phyloP scores from a whole-genome alignment of 2,888 invertebrate species.

The Clivina fossor region DNA sequence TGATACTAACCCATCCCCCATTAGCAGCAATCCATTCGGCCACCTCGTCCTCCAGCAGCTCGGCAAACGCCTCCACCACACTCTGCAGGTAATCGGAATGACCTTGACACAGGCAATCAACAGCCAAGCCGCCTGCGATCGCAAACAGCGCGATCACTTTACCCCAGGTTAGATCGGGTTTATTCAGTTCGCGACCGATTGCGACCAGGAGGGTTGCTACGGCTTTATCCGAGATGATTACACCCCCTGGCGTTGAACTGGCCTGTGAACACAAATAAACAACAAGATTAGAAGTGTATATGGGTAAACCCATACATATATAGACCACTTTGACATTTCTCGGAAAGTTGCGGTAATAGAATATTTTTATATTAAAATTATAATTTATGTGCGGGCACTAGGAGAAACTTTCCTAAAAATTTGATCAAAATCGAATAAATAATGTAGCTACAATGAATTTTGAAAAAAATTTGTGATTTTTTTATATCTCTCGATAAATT shows the following conservation, averaged over 20 bases:
- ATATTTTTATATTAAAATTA: too few relatives aligned
- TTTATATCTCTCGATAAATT: too few relatives aligned
- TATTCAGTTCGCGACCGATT: constrained; percentile 71
- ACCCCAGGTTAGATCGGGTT: constrained; percentile 76
- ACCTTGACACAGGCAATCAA: constrained; percentile 75
- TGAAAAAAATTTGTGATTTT: too few relatives aligned
- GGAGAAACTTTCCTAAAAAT: too few relatives aligned
- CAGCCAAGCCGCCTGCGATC: constrained; percentile 79
- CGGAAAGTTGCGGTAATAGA: too few relatives aligned
- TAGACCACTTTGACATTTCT: too few relatives aligned
- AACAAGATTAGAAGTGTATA: too few relatives aligned
- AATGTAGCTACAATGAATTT: too few relatives aligned
- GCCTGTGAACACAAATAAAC: constrained; percentile 58
- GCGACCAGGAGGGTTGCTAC: constrained; percentile 66
- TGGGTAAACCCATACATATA: too few relatives aligned
- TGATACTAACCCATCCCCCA: constrained; percentile 78
- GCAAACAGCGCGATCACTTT: constrained; percentile 81
- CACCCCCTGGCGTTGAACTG: constrained; percentile 56
- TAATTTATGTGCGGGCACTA: too few relatives aligned
- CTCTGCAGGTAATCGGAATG: constrained; percentile 76
- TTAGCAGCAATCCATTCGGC: constrained; percentile 79
- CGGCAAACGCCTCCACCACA: constrained; percentile 75
- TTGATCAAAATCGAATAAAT: too few relatives aligned
- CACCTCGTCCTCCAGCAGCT: constrained; percentile 69
- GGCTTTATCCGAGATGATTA: constrained; percentile 60